phyloP scores from a whole-genome alignment of 2,113 vertebrate genomes.

The Hyaena hyaena region DNA sequence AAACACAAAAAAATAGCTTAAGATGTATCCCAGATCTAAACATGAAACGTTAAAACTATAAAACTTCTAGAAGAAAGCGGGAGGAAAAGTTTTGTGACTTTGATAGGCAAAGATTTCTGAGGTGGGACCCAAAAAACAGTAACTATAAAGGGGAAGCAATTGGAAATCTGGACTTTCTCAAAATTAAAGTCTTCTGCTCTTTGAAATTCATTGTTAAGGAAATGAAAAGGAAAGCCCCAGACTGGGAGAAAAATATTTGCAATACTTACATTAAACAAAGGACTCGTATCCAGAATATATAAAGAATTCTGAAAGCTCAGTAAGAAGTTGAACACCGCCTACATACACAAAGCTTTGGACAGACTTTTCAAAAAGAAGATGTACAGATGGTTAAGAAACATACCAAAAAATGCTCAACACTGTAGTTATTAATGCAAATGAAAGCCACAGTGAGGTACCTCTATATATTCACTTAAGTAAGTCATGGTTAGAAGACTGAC shows the following conservation, averaged over 20 bases:
- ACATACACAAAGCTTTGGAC: neutral
- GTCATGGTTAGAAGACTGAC: neutral
- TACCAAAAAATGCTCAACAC: neutral
- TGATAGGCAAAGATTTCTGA: neutral
- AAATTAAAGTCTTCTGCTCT: neutral
- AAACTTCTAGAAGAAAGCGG: neutral
- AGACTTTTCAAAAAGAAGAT: neutral
- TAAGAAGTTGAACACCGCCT: neutral
- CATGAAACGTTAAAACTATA: neutral
- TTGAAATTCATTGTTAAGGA: neutral
- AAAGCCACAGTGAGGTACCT: neutral
- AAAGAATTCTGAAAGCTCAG: neutral
- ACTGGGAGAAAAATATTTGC: neutral
- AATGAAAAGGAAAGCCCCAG: constrained; percentile 19
- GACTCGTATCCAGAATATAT: neutral
- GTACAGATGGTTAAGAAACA: neutral
- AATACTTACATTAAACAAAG: neutral
- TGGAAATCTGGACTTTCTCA: neutral
- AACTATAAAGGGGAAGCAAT: neutral
- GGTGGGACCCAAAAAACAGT: neutral
- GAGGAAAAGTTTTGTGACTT: neutral
- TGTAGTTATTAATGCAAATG: neutral
- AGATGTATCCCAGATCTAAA: neutral
- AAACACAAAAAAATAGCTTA: neutral
- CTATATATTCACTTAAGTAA: neutral